Evolutionary conservation across 2,113 vertebrate genomes (phyloP).

Genomic region (Phaethornis superciliosus): DNA sequence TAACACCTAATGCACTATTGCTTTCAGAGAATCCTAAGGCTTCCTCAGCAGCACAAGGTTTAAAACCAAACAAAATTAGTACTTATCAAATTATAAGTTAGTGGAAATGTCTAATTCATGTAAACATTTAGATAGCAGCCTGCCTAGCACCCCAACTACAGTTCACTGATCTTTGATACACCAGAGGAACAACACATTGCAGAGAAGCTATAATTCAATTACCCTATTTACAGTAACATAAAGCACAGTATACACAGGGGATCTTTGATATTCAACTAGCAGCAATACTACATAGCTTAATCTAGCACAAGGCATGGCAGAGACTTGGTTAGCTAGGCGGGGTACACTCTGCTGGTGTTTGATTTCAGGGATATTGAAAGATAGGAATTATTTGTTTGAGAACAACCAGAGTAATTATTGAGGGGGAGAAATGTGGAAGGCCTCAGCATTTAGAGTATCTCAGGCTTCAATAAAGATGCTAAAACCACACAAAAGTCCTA

Average conservation of each 20-base stretch:
- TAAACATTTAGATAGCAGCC: not conserved
- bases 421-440: not conserved
- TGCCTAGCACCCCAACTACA: not conserved
- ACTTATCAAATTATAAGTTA: not conserved
- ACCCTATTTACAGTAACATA: constrained; percentile 13
- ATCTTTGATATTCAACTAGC: not conserved
- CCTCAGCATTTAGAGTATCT: not conserved
- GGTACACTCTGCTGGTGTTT: not conserved
- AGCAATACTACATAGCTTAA: not conserved
- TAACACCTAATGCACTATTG: not conserved
- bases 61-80: not conserved
- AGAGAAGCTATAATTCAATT: constrained; percentile 9
- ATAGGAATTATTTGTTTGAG: not conserved
- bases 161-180: not conserved
- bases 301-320: not conserved
- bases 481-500: not conserved
- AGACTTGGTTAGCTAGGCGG: not conserved
- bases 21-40: not conserved
- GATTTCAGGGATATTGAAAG: not conserved
- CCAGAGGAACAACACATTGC: not conserved
- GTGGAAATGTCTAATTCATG: not conserved
- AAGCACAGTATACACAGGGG: not conserved
- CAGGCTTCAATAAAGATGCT: not conserved
- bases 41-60: not conserved
- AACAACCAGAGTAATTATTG: not conserved